Evolutionary conservation across 64 coral and sea anemone species (phyloP).

Genomic region (Stichodactyla mertensii): DNA sequence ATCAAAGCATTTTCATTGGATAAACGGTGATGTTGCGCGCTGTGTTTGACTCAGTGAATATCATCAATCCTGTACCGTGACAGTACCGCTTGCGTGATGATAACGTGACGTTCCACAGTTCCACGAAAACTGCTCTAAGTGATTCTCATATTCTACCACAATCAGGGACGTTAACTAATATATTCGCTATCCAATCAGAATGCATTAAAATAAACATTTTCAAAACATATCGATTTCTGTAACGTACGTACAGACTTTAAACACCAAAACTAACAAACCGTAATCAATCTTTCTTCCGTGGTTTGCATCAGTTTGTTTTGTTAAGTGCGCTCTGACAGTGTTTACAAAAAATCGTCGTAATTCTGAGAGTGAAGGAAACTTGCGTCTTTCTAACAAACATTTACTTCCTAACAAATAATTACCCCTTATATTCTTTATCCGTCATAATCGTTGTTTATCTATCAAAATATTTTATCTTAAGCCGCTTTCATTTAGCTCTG

Average conservation of each 20-base stretch:
- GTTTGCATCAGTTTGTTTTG: neutral
- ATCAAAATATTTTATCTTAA: neutral
- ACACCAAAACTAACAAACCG: neutral
- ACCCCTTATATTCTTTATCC: neutral
- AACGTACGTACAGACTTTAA: neutral
- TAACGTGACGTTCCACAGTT: too few relatives aligned
- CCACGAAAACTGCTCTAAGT: too few relatives aligned
- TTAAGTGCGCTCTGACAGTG: neutral
- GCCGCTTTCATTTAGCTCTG: neutral
- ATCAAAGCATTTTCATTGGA: too few relatives aligned
- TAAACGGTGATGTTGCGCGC: too few relatives aligned
- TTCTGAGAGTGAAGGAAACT: neutral
- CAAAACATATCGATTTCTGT: too few relatives aligned
- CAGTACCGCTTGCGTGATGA: too few relatives aligned
- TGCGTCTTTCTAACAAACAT: neutral
- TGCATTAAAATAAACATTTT: too few relatives aligned
- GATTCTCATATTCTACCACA: too few relatives aligned
- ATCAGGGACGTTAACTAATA: too few relatives aligned
- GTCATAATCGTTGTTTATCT: neutral
- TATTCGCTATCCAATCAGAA: too few relatives aligned
- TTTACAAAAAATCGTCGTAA: neutral
- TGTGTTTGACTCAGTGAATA: too few relatives aligned
- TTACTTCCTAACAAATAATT: neutral
- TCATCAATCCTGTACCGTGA: too few relatives aligned
- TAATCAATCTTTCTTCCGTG: neutral